Base-by-base conservation (phyloP, 2,113 vertebrate genomes). In the Sinocyclocheilus maitianheensis region DNA sequence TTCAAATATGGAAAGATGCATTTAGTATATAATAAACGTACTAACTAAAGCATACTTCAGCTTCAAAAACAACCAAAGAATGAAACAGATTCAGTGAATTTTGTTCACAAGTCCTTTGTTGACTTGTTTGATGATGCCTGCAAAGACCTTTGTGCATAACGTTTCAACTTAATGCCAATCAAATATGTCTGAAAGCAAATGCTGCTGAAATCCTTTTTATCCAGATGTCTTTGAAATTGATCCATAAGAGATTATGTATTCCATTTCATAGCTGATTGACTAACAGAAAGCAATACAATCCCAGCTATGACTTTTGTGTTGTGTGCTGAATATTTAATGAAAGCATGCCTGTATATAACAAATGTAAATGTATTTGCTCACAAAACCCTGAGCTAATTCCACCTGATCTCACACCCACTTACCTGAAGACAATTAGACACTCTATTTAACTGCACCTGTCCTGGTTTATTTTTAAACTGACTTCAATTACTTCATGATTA, bases 211-310 rank as follows among this genome's bases (percentile, higher is more conserved):
- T 67, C 9, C 62, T 46, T 67, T 67, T 43, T 30, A 46, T 81
- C 8, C 26, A 34, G 9, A 22, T 0, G 14, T 18, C 22, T 63
- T 67, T 51, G 22, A 48, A 81, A 81, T 55, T 34, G 48, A 77
- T 77, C 51, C 51, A 20, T 55, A 77, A 34, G 76, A 77, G 51
- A 55, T 77, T 34, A 30, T 55, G 16, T 34, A 55, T 77, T 77
- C 34, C 58, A 63, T 80, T 81, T 81, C 22, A 81, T 51, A 69
- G 62, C 43, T 81, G 79, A 81, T 69, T 81, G 14, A 81, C 62
- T 81, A 81, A 81, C 40, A 69, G n/a, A 69, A 67, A 69, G 62
- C 79, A 48, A 46, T 24, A 26, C 11, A 40, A 34, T 79, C 53
- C 30, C 20, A 60, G 77, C 16, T 79, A 40, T 65, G 18, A 48